Conservation (phyloP, 2,797 vertebrate species). For the Spea hammondii region DNA sequence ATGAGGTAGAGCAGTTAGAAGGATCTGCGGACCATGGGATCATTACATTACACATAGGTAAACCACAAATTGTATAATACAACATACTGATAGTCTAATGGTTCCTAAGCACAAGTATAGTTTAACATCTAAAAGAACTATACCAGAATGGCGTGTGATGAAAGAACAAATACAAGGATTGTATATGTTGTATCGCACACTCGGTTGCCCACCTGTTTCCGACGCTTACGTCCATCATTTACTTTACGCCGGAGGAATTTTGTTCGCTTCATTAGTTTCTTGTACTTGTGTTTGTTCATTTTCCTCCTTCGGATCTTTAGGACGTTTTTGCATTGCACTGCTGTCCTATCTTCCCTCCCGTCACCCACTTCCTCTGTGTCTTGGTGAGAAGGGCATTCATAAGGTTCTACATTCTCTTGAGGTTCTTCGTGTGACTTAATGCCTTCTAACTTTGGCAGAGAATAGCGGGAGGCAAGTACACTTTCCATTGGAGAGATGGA, state of each 20-base stretch:
- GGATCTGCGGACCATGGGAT: no score
- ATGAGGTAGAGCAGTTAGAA: no score
- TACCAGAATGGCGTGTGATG: no score
- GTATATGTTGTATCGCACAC: no score
- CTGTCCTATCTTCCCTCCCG: background rate
- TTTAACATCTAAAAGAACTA: no score
- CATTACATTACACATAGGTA: no score
- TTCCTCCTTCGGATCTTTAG: slow-evolving; percentile 88
- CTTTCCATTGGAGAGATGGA: slow-evolving; percentile 90
- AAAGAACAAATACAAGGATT: no score
- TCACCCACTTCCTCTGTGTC: slow-evolving; percentile 36
- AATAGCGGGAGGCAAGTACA: slow-evolving; percentile 83
- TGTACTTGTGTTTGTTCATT: slow-evolving; percentile 92
- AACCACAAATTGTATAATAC: no score
- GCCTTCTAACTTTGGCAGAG: slow-evolving; percentile 69
- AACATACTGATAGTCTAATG: no score
- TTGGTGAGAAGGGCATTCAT: slow-evolving; percentile 58
- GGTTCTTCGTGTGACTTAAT: background rate
- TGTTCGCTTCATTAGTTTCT: slow-evolving; percentile 82
- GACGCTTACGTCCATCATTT: slow-evolving; percentile 70
- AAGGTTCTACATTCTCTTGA: background rate
- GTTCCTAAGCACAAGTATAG: no score
- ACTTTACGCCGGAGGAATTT: slow-evolving; percentile 79
- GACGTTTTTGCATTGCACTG: slow-evolving; percentile 80
- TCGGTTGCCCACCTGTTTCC: slow-evolving; percentile 76